Evolutionary conservation across 1,140 invertebrate species (phyloP), one percentile per base, ranked within the genome.

Genomic region (Bombus polaris): DNA sequence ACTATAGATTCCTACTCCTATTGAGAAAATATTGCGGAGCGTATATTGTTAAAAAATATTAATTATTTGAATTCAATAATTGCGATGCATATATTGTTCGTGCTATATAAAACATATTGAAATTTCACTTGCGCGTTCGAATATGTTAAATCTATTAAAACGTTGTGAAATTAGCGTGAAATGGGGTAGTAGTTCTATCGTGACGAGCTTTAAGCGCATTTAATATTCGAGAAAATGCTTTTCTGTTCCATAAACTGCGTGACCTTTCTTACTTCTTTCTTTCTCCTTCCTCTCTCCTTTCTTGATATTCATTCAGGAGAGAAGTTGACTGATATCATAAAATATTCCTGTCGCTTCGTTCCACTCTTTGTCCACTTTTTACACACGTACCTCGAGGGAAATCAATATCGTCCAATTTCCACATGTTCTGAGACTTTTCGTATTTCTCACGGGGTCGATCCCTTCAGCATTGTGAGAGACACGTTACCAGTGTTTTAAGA

Each of bases 341-440:
- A 83, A 81, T 83, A 86, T 86, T 83, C 81, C 53, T 32, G 65
- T 77, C 81, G 35, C 72, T n/a, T n/a, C 72, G 65, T 37, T 53
- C 79, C 53, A 68, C 35, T 57, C 44, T 86, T 82, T 81, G 66
- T 86, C 72, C 79, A 78, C 71, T 81, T 81, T 81, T 74, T 82
- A 57, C 57, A 53, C 35, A 42, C 62, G n/a, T 77, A 80, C 76
- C 82, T 59, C 74, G 28, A 8, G 82, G 82, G 86, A 87, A 87
- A 87, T 87, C 82, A 87, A 87, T 87, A 83, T 75, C 68, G 39
- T 85, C 71, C 82, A 85, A 73, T 85, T 87, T 85, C 62, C 37
- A 32, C 79, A 66, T 68, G 42, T 35, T 65, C 12, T 57, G 72
- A 74, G 84, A 86, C 84, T 82, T 75, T 53, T 32, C 57, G 44